A percentile compares a stretch with the other conserved stretches of the same genome.
These are phyloP conservation scores for Aplidium turbinatum DNA, from an alignment of 23 tunicate species.

Conservation along the genomic window DNA sequence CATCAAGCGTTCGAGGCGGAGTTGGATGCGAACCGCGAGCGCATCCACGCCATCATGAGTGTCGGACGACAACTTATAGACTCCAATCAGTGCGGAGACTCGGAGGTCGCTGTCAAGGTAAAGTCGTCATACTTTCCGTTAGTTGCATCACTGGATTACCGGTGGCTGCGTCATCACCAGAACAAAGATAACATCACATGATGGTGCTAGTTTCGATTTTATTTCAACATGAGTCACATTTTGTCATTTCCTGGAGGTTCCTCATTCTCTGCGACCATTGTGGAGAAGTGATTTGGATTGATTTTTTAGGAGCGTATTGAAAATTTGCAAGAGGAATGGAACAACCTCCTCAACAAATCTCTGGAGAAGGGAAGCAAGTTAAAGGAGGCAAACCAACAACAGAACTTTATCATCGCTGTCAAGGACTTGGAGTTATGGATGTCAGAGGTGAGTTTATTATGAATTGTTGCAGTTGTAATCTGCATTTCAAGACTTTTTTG, in stretches of 20 bases:
- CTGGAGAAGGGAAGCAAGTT: slow-evolving; percentile 66
- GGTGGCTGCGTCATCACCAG: too few relatives aligned
- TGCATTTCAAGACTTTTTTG: too few relatives aligned
- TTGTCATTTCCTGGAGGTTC: neutral
- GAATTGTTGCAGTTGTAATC: too few relatives aligned
- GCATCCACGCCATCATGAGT: slow-evolving; percentile 56
- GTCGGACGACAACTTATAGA: slow-evolving; percentile 82
- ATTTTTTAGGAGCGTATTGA: slow-evolving; percentile 67
- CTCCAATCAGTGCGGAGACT: slow-evolving; percentile 79
- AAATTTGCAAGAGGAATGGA: slow-evolving; percentile 70
- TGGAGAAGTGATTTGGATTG: too few relatives aligned
- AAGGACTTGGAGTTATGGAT: slow-evolving; percentile 91
- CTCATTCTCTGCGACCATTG: too few relatives aligned
- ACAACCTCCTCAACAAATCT: slow-evolving; percentile 57
- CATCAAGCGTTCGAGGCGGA: slow-evolving; percentile 95
- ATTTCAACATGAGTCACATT: too few relatives aligned
- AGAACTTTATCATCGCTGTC: slow-evolving; percentile 84
- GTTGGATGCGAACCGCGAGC: slow-evolving; percentile 83
- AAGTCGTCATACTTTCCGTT: too few relatives aligned
- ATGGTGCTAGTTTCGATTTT: neutral
- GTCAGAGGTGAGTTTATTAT: slow-evolving; percentile 81
- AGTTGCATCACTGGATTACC: too few relatives aligned
- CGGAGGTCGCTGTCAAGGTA: slow-evolving; percentile 94
- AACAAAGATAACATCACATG: too few relatives aligned
- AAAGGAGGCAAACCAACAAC: slow-evolving; percentile 88